Evolutionary conservation across 2,113 vertebrate species (phyloP).

Genomic region (Psittacus erithacus): DNA sequence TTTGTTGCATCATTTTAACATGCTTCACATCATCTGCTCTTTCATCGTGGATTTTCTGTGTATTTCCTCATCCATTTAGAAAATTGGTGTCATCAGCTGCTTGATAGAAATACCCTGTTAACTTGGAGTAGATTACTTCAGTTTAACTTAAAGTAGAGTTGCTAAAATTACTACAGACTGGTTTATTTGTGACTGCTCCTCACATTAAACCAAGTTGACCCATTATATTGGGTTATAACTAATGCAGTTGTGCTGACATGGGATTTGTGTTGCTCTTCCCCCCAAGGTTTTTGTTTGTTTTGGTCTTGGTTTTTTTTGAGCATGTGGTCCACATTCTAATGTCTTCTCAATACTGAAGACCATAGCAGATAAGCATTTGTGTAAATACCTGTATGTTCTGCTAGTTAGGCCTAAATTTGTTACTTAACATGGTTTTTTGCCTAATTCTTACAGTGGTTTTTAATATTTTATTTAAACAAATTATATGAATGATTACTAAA

Average conservation of each 20-base stretch:
- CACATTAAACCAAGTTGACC: neutral
- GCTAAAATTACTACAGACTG: neutral
- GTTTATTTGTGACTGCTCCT: neutral
- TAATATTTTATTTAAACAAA: constrained; percentile 31
- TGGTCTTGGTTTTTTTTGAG: neutral
- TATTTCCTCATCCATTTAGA: neutral
- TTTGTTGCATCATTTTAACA: constrained; percentile 51
- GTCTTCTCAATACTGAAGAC: neutral
- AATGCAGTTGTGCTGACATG: neutral
- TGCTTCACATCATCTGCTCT: neutral
- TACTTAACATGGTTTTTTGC: neutral
- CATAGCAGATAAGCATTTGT: neutral
- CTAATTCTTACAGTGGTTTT: neutral
- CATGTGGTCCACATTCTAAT: neutral
- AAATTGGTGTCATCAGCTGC: neutral
- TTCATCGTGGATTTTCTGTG: neutral
- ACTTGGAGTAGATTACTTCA: neutral
- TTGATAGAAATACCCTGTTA: neutral
- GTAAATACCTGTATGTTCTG: constrained; percentile 20
- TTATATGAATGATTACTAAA: neutral
- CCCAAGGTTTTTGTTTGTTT: neutral
- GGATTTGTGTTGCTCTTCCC: neutral
- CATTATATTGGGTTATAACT: neutral
- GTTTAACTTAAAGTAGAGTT: neutral
- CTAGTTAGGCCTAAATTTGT: neutral